phyloP scores from a whole-genome alignment of 2,797 vertebrate genomes.

The Gymnopithys bicolor region DNA sequence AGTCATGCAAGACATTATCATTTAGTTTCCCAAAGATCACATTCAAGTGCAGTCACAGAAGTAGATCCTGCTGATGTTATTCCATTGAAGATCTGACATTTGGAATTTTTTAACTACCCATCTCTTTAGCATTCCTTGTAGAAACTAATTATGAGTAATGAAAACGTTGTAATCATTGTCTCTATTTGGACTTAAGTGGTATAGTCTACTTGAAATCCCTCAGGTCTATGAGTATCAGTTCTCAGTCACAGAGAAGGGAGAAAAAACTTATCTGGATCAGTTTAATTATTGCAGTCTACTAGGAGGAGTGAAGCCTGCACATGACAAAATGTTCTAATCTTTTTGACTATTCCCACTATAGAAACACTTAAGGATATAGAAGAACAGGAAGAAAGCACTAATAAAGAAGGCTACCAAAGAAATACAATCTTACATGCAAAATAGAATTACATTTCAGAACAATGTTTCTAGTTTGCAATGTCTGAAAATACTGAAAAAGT shows the following conservation, averaged over 20 bases:
- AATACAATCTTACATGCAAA: neutral
- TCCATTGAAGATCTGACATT: neutral
- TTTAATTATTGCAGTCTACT: neutral
- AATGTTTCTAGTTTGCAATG: neutral
- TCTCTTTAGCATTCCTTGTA: neutral
- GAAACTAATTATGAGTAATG: neutral
- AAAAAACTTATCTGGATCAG: neutral
- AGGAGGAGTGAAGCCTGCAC: neutral
- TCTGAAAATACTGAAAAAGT: neutral
- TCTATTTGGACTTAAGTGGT: neutral
- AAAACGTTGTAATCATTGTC: neutral
- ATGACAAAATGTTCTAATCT: neutral
- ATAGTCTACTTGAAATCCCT: neutral
- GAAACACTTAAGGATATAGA: neutral
- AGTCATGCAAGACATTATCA: neutral
- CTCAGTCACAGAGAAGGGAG: neutral
- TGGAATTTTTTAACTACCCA: neutral
- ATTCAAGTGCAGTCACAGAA: neutral
- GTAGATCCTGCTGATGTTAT: neutral
- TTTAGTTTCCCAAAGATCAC: neutral
- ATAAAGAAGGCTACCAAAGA: neutral
- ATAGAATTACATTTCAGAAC: neutral
- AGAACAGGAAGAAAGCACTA: neutral
- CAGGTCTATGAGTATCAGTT: neutral
- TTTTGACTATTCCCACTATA: neutral